Conservation (phyloP, 2,888 invertebrate genomes). For the Encarsia formosa region DNA sequence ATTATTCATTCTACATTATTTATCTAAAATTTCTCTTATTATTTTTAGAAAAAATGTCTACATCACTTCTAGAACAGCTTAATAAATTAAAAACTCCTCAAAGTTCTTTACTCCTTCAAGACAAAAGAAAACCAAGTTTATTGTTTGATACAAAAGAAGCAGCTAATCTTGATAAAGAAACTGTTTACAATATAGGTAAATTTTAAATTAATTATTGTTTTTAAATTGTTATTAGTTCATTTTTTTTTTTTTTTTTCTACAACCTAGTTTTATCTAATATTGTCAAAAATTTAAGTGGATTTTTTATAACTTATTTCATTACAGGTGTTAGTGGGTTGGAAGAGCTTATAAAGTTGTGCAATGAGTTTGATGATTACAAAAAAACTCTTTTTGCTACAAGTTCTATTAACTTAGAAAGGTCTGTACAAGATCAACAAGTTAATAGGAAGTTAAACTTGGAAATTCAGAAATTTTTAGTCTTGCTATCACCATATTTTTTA, state of each 20-base stretch:
- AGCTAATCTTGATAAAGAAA: conserved; percentile 76
- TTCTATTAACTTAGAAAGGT: conserved; percentile 76
- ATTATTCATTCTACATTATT: too few species aligned
- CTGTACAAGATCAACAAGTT: conserved; percentile 68
- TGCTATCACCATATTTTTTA: conserved; percentile 84
- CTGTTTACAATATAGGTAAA: conserved; percentile 79
- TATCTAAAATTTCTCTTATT: too few species aligned
- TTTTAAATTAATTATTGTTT: neutral
- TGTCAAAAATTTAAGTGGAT: neutral
- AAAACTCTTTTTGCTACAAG: conserved; percentile 72
- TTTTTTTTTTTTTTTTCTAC: neutral
- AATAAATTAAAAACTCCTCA: conserved; percentile 73
- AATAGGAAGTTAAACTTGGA: conserved; percentile 72
- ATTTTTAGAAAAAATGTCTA: conserved; percentile 18
- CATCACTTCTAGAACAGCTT: conserved; percentile 64
- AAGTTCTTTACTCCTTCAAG: conserved; percentile 62
- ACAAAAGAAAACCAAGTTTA: conserved; percentile 73
- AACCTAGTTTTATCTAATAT: neutral
- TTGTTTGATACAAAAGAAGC: conserved; percentile 89
- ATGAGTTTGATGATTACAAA: conserved; percentile 69
- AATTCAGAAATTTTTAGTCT: conserved; percentile 74
- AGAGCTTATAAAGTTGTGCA: conserved; percentile 73
- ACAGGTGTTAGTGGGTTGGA: conserved; percentile 73
- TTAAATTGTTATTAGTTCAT: neutral
- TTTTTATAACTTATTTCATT: conserved; percentile 18